Conservation (phyloP, 2,888 invertebrate species). For the Cataglyphis albicans region DNA sequence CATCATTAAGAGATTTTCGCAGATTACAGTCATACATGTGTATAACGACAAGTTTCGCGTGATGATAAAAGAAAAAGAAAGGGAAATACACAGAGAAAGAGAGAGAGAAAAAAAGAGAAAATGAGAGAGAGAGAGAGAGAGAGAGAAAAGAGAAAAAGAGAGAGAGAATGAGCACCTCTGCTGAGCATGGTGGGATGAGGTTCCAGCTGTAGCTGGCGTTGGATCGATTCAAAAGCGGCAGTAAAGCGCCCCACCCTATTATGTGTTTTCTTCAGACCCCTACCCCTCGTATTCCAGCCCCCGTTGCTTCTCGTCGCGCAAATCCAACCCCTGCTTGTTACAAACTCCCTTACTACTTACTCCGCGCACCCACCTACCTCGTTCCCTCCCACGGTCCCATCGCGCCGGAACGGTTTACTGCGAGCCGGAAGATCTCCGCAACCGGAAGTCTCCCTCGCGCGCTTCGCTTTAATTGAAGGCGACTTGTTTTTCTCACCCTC, state of each 20-base stretch:
- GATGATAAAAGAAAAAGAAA: neutral
- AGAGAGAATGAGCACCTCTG: conserved; percentile 81
- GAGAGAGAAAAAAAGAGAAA: neutral
- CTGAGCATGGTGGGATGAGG: conserved; percentile 74
- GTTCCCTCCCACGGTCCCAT: conserved; percentile 48
- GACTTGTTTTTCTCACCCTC: conserved; percentile 63
- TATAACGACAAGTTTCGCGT: neutral
- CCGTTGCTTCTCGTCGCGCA: conserved; percentile 71
- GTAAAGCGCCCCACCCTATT: conserved; percentile 84
- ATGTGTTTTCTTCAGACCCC: conserved; percentile 80
- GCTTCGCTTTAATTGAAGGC: conserved; percentile 79
- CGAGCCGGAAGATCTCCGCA: conserved; percentile 75
- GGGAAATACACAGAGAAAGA: neutral
- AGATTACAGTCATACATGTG: neutral
- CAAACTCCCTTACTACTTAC: conserved; percentile 31
- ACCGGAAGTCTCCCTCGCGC: conserved; percentile 73
- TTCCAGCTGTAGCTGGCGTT: conserved; percentile 80
- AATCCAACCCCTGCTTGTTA: conserved; percentile 60
- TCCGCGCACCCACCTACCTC: conserved; percentile 21
- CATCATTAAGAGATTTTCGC: neutral
- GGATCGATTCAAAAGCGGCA: conserved; percentile 85
- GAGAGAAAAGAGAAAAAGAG: neutral
- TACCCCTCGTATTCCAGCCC: conserved; percentile 63
- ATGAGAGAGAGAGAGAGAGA: neutral
- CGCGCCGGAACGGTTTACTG: conserved; percentile 74